Conservation (phyloP, 2,797 vertebrate species). For the Acipenser transmontanus region DNA sequence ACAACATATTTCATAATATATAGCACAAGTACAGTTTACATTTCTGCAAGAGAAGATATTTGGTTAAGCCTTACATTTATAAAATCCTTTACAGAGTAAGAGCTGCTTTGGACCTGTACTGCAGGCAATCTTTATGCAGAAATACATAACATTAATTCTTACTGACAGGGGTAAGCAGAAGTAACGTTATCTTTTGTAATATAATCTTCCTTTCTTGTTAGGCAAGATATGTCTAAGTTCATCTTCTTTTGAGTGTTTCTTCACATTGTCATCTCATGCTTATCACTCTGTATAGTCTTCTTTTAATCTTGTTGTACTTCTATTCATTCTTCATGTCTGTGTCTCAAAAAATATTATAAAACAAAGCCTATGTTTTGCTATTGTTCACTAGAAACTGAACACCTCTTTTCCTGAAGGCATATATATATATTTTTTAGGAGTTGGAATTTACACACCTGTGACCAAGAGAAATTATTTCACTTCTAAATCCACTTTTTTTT, state of each 20-base stretch:
- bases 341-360: constrained; percentile 11
- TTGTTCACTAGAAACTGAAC: constrained; percentile 28
- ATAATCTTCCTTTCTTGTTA: constrained; percentile 17
- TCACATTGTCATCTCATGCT: constrained; percentile 22
- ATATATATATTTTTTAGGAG: constrained; percentile 10
- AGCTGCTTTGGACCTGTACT: constrained; percentile 3
- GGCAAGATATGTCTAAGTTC: constrained; percentile 16
- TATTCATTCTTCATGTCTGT: constrained; percentile 8
- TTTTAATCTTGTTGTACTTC: constrained; percentile 8
- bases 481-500: not conserved
- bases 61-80: no score
- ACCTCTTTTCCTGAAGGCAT: constrained; percentile 15
- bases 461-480: constrained; percentile 9
- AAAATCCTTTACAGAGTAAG: no score
- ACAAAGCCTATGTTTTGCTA: constrained; percentile 9
- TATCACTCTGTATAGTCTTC: constrained; percentile 11
- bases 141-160: constrained; percentile 19
- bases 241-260: constrained; percentile 19
- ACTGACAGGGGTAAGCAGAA: constrained; percentile 19
- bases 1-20: no score
- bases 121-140: constrained; percentile 18
- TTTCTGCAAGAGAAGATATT: no score
- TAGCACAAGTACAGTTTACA: no score
- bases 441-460: constrained; percentile 28
- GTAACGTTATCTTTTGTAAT: constrained; percentile 16